Evolutionary conservation across 2,888 invertebrate species (phyloP).

Genomic region (Dione vanillae): DNA sequence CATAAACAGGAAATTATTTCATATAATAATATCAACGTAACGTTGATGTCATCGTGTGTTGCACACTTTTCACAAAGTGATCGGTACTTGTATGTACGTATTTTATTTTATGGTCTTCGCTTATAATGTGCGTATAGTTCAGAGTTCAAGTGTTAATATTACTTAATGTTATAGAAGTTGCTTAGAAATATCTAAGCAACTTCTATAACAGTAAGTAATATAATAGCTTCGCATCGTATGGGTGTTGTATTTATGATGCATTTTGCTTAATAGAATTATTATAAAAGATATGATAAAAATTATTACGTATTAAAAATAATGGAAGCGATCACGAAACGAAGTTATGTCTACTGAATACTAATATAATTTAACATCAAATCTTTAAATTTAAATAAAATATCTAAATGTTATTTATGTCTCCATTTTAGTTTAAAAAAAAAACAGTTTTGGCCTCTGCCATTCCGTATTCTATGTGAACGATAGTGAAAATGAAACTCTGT

Average conservation of each 20-base stretch:
- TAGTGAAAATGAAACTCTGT: too few species aligned
- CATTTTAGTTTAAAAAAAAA: too few species aligned
- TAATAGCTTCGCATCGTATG: background rate
- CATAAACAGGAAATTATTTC: conserved; percentile 21
- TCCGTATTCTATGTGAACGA: too few species aligned
- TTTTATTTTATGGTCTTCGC: conserved; percentile 10
- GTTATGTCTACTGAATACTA: too few species aligned
- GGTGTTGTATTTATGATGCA: background rate
- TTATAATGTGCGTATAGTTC: conserved; percentile 10
- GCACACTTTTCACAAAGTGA: conserved; percentile 37
- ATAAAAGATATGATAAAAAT: background rate
- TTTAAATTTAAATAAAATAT: too few species aligned
- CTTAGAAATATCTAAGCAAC: background rate
- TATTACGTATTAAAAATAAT: too few species aligned
- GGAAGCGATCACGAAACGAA: too few species aligned
- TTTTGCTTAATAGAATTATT: background rate
- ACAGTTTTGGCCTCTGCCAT: too few species aligned
- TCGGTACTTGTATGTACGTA: background rate
- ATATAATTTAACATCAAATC: too few species aligned
- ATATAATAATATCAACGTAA: conserved; percentile 20
- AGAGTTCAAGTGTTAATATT: conserved; percentile 21
- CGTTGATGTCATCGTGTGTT: conserved; percentile 41
- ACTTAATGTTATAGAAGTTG: conserved; percentile 4
- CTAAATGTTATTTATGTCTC: too few species aligned
- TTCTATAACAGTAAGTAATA: too few species aligned